Conservation (phyloP, 2,797 vertebrate genomes). For the Protonibea diacanthus region DNA sequence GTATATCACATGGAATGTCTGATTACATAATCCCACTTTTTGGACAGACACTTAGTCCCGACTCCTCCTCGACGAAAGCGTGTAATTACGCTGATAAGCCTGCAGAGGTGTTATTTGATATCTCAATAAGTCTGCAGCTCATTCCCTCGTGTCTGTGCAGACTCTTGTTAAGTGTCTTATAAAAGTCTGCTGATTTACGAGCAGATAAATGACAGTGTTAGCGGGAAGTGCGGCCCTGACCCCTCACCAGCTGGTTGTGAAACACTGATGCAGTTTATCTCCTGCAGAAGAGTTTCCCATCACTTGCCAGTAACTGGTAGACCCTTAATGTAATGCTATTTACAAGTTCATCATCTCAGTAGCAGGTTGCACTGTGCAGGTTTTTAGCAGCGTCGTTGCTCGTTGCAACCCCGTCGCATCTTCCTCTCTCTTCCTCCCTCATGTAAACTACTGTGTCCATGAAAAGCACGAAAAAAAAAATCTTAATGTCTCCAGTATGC, state of each 20-base stretch:
- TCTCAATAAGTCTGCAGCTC: slow-evolving; percentile 53
- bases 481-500: slow-evolving; percentile 60
- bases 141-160: slow-evolving; percentile 41
- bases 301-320: slow-evolving; percentile 6
- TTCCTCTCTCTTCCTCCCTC: not conserved
- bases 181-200: slow-evolving; percentile 71
- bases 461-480: too few species aligned
- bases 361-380: not conserved
- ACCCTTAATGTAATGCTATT: not conserved
- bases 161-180: slow-evolving; percentile 67
- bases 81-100: slow-evolving; percentile 56
- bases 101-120: slow-evolving; percentile 50
- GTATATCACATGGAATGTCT: not conserved
- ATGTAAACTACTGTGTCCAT: too few species aligned
- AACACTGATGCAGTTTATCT: slow-evolving; percentile 23
- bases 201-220: slow-evolving; percentile 58
- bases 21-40: slow-evolving; percentile 5
- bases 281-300: slow-evolving; percentile 19
- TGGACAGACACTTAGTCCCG: slow-evolving; percentile 6
- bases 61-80: slow-evolving; percentile 25
- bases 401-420: too few species aligned
- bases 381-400: not conserved
- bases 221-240: slow-evolving; percentile 36
- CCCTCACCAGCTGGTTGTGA: slow-evolving; percentile 34
- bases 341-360: not conserved